Base-by-base conservation (phyloP, 1,140 invertebrate genomes). In the Venturia canescens region DNA sequence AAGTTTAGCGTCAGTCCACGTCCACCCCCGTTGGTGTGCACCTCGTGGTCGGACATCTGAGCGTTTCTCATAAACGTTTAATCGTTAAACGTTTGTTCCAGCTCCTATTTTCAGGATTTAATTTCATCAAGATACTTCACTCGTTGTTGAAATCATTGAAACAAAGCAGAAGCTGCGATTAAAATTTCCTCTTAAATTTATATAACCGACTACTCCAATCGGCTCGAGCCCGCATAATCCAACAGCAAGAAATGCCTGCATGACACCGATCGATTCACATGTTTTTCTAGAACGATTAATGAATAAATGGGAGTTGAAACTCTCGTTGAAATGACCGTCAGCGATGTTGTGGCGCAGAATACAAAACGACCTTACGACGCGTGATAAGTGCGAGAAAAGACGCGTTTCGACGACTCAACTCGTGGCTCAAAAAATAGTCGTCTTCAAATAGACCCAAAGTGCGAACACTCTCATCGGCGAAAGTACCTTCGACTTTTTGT, bases 1-100 rank as follows among this genome's bases (percentile, higher is more conserved):
- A 74, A 74, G 31, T 81, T 85, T 82, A 82, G 78, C 83, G 70
- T 86, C 85, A 88, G 87, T 88, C 70, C 81, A 85, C 83, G 81
- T 85, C 83, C 80, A 84, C 84, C 82, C 82, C 80, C 79, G 81
- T 77, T 81, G 82, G 80, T 76, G 80, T 83, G 78, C 81, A 69
- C 79, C 82, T 84, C 83, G 84, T 77, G 80, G 34, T 57, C n/a
- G 53, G 72, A 50, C 34, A 26, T 67, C 27, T 23, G 23, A 53
- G 34, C 76, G 9, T 70, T 13, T 31, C 29, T 44, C 57, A 15
- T n/a, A 44, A 44, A 44, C 38, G 5, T 44, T 44, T 9, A 5
- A 44, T 9, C 18, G 23, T 15, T 71, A 31, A 60, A 71, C n/a
- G 3, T 70, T 69, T 18, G 3, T n/a, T 63, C 3, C 26, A 16